Percentiles rank a stretch among this genome's conserved stretches.
These are phyloP conservation scores for Lepisosteus osseus DNA, from an alignment of 2,113 vertebrate genomes.

Conservation along the genomic window DNA sequence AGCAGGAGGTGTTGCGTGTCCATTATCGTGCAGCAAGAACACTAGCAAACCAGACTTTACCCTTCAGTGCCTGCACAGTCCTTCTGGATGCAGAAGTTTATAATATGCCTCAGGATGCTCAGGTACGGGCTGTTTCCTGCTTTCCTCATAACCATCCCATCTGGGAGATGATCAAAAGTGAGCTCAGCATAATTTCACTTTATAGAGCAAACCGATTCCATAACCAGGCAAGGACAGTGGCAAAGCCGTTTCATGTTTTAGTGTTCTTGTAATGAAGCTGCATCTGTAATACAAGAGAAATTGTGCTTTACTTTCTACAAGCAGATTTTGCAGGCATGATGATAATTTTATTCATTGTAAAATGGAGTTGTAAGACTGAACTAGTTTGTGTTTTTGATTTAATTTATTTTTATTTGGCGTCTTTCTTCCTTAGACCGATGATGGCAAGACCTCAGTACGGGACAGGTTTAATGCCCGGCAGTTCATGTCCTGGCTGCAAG, in stretches of 20 bases:
- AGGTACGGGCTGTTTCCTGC: constrained; percentile 60
- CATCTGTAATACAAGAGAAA: too few relatives aligned
- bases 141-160: too few relatives aligned
- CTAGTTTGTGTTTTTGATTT: background rate
- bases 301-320: too few relatives aligned
- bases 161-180: too few relatives aligned
- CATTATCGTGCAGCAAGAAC: constrained; percentile 95
- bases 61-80: constrained; percentile 96
- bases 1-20: constrained; percentile 94
- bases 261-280: too few relatives aligned
- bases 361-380: too few relatives aligned
- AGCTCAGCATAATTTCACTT: too few relatives aligned
- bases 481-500: constrained; percentile 98
- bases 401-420: constrained; percentile 18
- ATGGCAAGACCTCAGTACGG: constrained; percentile 93
- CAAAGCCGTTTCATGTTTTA: too few relatives aligned
- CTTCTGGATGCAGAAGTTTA: constrained; percentile 95
- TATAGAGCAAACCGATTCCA: too few relatives aligned
- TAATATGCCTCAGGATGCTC: constrained; percentile 91
- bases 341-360: too few relatives aligned
- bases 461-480: constrained; percentile 95
- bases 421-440: constrained; percentile 74
- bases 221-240: too few relatives aligned
- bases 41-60: constrained; percentile 92
- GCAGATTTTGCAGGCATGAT: too few relatives aligned